Evolutionary conservation across 2,888 invertebrate genomes (phyloP).

Genomic region (Kryphioiulus occultus): DNA sequence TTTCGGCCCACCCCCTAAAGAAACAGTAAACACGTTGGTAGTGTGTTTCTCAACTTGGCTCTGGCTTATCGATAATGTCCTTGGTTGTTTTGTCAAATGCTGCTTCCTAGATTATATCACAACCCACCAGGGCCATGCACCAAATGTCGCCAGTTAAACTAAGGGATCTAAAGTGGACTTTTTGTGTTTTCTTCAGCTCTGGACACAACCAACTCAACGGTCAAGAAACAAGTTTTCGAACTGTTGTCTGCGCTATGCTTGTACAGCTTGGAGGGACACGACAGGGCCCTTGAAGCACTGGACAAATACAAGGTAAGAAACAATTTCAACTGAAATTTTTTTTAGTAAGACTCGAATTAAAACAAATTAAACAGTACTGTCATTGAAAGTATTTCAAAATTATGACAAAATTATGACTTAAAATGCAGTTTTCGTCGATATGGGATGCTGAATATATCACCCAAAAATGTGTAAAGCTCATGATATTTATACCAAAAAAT

Average conservation of each 20-base stretch:
- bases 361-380: no score
- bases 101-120: no score
- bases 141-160: background rate
- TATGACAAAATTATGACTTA: no score
- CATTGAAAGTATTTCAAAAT: no score
- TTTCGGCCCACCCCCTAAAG: background rate
- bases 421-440: no score
- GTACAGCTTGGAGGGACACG: conserved; percentile 89
- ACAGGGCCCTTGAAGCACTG: conserved; percentile 85
- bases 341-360: no score
- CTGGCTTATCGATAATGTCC: no score
- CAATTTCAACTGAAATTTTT: background rate
- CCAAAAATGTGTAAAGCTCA: no score
- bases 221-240: conserved; percentile 97
- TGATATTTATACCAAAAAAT: no score
- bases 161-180: background rate
- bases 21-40: background rate
- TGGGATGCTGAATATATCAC: no score
- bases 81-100: no score
- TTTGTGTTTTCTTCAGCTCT: conserved; percentile 70
- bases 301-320: conserved; percentile 86
- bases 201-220: conserved; percentile 86
- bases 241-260: conserved; percentile 92
- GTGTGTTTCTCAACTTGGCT: background rate
- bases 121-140: no score